Evolutionary conservation across 35 echinoderm and acorn worm genomes (phyloP).

Genomic region (Heliocidaris tuberculata): DNA sequence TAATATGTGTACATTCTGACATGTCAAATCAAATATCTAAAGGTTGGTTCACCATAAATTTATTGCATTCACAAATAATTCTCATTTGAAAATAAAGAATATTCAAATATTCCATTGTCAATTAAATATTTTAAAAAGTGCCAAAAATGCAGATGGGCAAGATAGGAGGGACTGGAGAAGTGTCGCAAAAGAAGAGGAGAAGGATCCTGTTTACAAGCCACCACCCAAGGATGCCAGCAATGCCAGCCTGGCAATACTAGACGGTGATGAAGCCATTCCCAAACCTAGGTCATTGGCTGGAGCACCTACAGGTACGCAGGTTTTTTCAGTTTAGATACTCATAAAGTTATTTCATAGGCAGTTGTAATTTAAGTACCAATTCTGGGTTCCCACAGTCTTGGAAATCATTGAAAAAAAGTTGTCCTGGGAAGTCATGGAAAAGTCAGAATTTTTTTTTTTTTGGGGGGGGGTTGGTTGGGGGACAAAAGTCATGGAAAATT

Average conservation of each 20-base stretch:
- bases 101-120: not conserved
- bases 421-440: not conserved
- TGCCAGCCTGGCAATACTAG: constrained; percentile 36
- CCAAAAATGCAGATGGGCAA: constrained; percentile 43
- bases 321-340: constrained; percentile 42
- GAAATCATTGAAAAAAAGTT: not conserved
- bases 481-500: too few relatives aligned
- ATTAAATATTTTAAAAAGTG: constrained; percentile 17
- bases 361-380: constrained; percentile 8
- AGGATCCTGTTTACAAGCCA: constrained; percentile 45
- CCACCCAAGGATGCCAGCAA: constrained; percentile 42
- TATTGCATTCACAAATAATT: not conserved
- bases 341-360: constrained; percentile 41
- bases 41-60: not conserved
- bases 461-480: too few relatives aligned
- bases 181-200: constrained; percentile 43
- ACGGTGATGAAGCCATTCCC: constrained; percentile 35
- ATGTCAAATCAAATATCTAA: constrained; percentile 5
- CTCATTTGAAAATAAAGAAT: not conserved
- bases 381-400: not conserved
- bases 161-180: constrained; percentile 30
- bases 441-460: not conserved
- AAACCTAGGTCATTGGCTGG: constrained; percentile 33
- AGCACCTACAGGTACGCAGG: constrained; percentile 42
- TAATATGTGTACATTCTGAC: not conserved